A percentile compares a stretch with the other conserved stretches of the same genome.
phyloP scores from a whole-genome alignment of 1,140 invertebrate species.

The Idris sp. region DNA sequence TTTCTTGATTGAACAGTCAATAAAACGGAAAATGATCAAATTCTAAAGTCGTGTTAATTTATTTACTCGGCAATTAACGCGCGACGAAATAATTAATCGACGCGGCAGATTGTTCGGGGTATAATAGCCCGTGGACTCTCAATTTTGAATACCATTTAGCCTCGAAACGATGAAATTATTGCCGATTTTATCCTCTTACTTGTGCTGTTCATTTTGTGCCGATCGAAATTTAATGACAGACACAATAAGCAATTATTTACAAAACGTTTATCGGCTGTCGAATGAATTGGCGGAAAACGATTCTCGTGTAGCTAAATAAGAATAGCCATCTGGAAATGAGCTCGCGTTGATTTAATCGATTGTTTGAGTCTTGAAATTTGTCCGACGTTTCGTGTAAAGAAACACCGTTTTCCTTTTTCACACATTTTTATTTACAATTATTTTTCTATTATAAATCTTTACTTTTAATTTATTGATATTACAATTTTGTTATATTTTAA shows the following conservation, averaged over 20 bases:
- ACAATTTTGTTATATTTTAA: no score
- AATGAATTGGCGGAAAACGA: slow-evolving; percentile 62
- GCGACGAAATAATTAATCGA: slow-evolving; percentile 12
- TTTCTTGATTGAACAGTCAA: slow-evolving; percentile 2
- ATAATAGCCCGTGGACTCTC: not conserved
- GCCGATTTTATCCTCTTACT: slow-evolving; percentile 33
- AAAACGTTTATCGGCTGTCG: slow-evolving; percentile 59
- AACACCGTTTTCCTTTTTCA: no score
- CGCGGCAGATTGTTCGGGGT: not conserved
- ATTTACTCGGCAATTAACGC: slow-evolving; percentile 10
- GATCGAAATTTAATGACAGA: slow-evolving; percentile 47
- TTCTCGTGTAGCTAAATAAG: slow-evolving; percentile 63
- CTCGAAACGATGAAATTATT: slow-evolving; percentile 34
- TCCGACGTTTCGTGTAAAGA: no score
- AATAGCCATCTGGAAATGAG: slow-evolving; percentile 58
- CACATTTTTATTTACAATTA: no score
- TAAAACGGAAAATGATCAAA: slow-evolving; percentile 6
- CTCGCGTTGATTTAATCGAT: slow-evolving; percentile 63
- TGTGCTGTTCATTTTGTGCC: not conserved
- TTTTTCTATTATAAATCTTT: no score
- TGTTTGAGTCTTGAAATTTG: slow-evolving; percentile 62
- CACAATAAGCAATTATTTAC: slow-evolving; percentile 63
- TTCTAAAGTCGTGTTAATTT: slow-evolving; percentile 11
- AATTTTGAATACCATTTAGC: slow-evolving; percentile 27
- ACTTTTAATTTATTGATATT: no score